These are phyloP conservation scores for Rhinichthys osculus DNA, from an alignment of 2,797 vertebrate genomes.

Conservation along the genomic window DNA sequence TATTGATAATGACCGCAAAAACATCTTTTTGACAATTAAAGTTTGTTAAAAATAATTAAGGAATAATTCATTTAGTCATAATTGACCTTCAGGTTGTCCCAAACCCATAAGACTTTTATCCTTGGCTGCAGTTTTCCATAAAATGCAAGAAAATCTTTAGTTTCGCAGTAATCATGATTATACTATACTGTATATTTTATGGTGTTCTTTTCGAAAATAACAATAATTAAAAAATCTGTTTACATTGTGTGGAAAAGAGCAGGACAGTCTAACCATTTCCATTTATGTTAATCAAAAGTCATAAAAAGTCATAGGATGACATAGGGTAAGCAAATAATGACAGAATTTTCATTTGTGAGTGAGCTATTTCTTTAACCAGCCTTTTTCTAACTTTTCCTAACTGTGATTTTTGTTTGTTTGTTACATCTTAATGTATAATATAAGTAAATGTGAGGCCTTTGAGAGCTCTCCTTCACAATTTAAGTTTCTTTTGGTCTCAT, in stretches of 20 bases:
- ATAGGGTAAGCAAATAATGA: background rate
- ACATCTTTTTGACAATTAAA: background rate
- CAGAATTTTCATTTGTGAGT: background rate
- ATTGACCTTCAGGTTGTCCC: background rate
- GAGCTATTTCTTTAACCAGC: background rate
- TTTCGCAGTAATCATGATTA: background rate
- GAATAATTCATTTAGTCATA: background rate
- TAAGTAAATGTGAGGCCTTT: background rate
- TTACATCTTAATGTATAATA: background rate
- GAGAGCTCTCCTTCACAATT: background rate
- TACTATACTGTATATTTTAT: no score
- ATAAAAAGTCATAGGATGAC: background rate
- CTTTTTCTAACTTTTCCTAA: background rate
- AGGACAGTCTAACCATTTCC: background rate
- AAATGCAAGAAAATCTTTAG: background rate
- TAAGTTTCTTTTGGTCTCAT: conserved; percentile 16
- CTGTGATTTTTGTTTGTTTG: background rate
- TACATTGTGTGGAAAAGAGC: no score
- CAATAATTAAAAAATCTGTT: no score
- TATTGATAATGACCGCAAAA: background rate
- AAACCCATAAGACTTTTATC: background rate
- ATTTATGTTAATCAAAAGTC: background rate
- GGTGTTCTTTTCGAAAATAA: no score
- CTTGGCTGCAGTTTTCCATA: background rate
- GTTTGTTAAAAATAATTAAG: background rate